A percentile compares a stretch with the other conserved stretches of the same genome.
Conservation (phyloP, 23 tunicate species). For the Ascidia mentula region DNA sequence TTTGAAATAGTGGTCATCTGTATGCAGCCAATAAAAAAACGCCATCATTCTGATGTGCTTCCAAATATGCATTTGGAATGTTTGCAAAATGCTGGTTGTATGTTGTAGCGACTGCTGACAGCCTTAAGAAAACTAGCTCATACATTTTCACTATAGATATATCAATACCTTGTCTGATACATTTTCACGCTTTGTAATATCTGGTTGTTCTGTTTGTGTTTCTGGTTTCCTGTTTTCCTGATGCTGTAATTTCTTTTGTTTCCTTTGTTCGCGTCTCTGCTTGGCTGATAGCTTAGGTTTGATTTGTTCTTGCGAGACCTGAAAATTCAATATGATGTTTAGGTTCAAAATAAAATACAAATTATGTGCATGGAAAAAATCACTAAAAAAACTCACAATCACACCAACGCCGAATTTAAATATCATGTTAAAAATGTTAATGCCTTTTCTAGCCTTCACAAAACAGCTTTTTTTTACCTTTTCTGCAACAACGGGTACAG, state of each 20-base stretch:
- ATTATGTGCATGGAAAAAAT: background rate
- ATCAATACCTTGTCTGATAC: no score
- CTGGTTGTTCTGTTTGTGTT: background rate
- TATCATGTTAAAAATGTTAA: background rate
- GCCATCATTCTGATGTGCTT: no score
- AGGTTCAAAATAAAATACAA: background rate
- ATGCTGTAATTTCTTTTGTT: slow-evolving; percentile 11
- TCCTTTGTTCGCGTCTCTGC: slow-evolving; percentile 60
- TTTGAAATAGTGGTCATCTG: no score
- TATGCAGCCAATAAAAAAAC: no score
- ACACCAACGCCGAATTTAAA: background rate
- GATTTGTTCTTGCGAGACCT: background rate
- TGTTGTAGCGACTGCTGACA: no score
- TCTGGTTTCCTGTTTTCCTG: slow-evolving; percentile 9
- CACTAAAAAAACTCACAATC: background rate
- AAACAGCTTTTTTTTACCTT: slow-evolving; percentile 12
- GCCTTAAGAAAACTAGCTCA: no score
- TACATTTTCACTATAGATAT: no score
- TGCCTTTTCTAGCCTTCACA: background rate
- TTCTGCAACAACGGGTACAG: slow-evolving; percentile 20
- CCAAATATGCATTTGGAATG: no score
- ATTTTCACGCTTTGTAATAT: no score
- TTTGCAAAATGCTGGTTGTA: no score
- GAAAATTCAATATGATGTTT: background rate
- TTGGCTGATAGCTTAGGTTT: slow-evolving; percentile 75